A percentile compares a stretch with the other conserved stretches of the same genome.
These are phyloP conservation scores for Sebastes variabilis DNA, from an alignment of 2,797 vertebrate species.

Conservation along the genomic window DNA sequence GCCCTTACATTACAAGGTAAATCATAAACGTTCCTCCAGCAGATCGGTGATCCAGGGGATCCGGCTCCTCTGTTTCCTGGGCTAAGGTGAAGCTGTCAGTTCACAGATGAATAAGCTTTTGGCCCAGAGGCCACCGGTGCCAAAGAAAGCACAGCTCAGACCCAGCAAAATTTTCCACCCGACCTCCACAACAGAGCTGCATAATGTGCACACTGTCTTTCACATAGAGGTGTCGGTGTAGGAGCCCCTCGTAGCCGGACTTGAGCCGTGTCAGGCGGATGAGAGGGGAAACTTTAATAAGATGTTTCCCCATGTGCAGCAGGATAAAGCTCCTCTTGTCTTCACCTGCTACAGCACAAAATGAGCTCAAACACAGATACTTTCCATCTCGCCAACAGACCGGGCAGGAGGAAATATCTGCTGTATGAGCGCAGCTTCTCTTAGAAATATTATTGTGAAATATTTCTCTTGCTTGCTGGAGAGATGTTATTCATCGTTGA, in stretches of 20 bases:
- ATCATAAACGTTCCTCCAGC: conserved; percentile 28
- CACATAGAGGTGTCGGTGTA: conserved; percentile 60
- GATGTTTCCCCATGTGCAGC: conserved; percentile 59
- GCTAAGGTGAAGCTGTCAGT: conserved; percentile 78
- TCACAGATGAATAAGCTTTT: conserved; percentile 76
- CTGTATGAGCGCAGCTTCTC: conserved; percentile 37
- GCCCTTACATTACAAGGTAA: conserved; percentile 7
- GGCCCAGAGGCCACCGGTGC: conserved; percentile 69
- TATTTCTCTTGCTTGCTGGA: conserved; percentile 51
- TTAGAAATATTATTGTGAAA: conserved; percentile 59
- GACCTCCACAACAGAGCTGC: conserved; percentile 53
- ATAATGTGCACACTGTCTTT: conserved; percentile 77
- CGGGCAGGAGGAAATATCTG: conserved; percentile 40
- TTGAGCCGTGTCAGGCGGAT: conserved; percentile 35
- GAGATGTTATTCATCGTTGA: conserved; percentile 41
- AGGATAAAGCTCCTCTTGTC: conserved; percentile 64
- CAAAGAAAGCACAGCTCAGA: conserved; percentile 82
- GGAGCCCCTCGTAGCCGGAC: conserved; percentile 46
- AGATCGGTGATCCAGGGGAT: conserved; percentile 25
- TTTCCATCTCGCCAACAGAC: conserved; percentile 17
- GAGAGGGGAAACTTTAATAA: conserved; percentile 67
- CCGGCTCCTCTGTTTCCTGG: conserved; percentile 63
- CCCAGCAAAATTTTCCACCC: conserved; percentile 75
- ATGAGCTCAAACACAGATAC: conserved; percentile 26
- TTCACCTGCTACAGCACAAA: conserved; percentile 35